Evolutionary conservation across 1,140 invertebrate genomes (phyloP).

Genomic region (Nasonia longicornis): DNA sequence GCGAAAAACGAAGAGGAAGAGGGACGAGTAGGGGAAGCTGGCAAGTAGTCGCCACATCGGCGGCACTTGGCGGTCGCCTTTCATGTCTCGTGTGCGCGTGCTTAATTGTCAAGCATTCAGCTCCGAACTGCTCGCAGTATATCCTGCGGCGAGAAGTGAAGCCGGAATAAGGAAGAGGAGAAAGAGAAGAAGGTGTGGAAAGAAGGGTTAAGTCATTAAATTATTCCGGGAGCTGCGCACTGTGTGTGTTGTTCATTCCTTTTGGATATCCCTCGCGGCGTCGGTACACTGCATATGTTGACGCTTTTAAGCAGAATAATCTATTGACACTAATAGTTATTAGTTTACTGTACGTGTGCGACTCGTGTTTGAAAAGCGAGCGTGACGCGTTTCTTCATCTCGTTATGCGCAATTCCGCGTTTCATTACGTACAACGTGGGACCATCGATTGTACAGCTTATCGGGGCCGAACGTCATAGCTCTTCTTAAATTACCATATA

Average conservation of each 20-base stretch:
- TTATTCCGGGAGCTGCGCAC: conserved; percentile 60
- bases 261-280: neutral
- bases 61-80: conserved; percentile 43
- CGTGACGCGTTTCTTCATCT: no score
- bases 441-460: no score
- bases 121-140: conserved; percentile 34
- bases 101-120: conserved; percentile 61
- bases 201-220: conserved; percentile 60
- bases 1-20: conserved; percentile 4
- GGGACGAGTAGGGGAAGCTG: neutral
- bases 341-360: neutral
- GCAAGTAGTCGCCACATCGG: neutral
- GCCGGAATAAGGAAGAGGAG: conserved; percentile 11
- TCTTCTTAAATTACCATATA: no score
- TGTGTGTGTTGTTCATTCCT: conserved; percentile 53
- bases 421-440: no score
- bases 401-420: no score
- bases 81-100: conserved; percentile 40
- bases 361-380: no score
- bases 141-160: conserved; percentile 47
- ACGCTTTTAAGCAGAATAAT: neutral
- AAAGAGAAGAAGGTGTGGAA: conserved; percentile 35
- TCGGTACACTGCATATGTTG: neutral
- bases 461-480: no score
- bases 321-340: neutral